A percentile compares a stretch with the other conserved stretches of the same genome.
These are phyloP conservation scores for Hypena proboscidalis DNA, from an alignment of 2,888 invertebrate genomes.

Conservation along the genomic window DNA sequence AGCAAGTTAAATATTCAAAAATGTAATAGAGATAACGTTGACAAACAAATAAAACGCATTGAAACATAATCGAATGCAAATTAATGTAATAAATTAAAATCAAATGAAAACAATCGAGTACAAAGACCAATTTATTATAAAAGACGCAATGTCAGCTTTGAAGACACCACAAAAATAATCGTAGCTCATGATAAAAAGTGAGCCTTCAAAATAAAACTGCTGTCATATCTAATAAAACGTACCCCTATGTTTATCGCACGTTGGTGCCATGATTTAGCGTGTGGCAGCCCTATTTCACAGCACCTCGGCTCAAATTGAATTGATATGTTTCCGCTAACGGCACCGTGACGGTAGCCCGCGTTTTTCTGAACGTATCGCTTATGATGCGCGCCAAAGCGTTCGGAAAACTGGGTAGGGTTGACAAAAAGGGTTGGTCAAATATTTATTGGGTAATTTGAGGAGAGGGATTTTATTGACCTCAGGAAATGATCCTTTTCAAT, in stretches of 20 bases:
- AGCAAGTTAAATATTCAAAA: too few species aligned
- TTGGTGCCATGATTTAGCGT: slow-evolving; percentile 72
- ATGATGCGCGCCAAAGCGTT: slow-evolving; percentile 75
- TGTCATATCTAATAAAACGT: slow-evolving; percentile 78
- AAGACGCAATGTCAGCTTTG: too few species aligned
- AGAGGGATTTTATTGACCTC: too few species aligned
- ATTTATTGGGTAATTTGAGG: neutral
- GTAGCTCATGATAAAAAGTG: slow-evolving; percentile 2
- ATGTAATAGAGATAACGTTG: too few species aligned
- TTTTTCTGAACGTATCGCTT: slow-evolving; percentile 80
- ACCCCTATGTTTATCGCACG: slow-evolving; percentile 78
- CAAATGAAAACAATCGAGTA: too few species aligned
- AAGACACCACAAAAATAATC: too few species aligned
- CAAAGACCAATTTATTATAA: too few species aligned
- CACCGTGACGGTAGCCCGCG: slow-evolving; percentile 48
- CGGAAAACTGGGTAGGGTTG: slow-evolving; percentile 69
- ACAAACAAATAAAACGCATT: too few species aligned
- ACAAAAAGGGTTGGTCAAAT: slow-evolving; percentile 25
- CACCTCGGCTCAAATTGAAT: slow-evolving; percentile 77
- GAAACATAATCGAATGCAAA: too few species aligned
- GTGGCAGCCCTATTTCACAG: slow-evolving; percentile 74
- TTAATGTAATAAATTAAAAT: too few species aligned
- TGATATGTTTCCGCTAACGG: slow-evolving; percentile 82
- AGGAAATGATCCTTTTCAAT: too few species aligned
- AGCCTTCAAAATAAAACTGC: slow-evolving; percentile 43